These are phyloP conservation scores for Morone saxatilis DNA, from an alignment of 2,113 vertebrate genomes.

Conservation along the genomic window DNA sequence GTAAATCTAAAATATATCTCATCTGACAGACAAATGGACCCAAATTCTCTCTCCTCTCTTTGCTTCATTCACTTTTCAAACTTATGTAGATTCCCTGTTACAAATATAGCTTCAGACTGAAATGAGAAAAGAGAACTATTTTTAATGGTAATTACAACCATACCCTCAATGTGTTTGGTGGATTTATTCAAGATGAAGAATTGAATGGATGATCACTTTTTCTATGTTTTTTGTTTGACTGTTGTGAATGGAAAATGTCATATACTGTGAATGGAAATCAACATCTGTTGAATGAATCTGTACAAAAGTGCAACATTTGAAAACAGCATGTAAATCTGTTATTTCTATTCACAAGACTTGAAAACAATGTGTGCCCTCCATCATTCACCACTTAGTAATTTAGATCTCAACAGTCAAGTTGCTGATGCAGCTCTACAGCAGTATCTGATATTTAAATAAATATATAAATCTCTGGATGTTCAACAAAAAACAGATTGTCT, in stretches of 20 bases:
- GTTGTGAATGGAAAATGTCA: not conserved
- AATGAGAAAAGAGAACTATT: slow-evolving; percentile 1
- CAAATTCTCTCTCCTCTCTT: not conserved
- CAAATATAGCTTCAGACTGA: slow-evolving; percentile 14
- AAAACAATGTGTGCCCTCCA: not conserved
- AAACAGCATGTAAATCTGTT: not conserved
- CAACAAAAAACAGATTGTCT: not conserved
- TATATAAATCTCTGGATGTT: not conserved
- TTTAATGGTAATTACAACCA: slow-evolving; percentile 15
- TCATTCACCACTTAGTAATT: not conserved
- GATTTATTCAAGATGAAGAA: slow-evolving; percentile 11
- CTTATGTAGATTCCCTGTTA: not conserved
- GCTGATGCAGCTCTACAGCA: slow-evolving; percentile 6
- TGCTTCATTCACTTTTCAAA: not conserved
- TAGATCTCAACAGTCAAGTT: not conserved
- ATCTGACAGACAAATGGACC: slow-evolving; percentile 35
- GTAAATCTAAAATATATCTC: slow-evolving; percentile 36
- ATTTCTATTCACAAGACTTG: not conserved
- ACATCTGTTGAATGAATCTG: not conserved
- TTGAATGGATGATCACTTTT: not conserved
- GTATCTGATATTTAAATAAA: not conserved
- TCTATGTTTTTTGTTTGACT: not conserved
- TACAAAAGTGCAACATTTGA: not conserved
- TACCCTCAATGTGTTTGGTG: not conserved
- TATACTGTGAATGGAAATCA: slow-evolving; percentile 9